A percentile compares a stretch with the other conserved stretches of the same genome.
Conservation (phyloP, 2,113 vertebrate species). For the Numida meleagris region DNA sequence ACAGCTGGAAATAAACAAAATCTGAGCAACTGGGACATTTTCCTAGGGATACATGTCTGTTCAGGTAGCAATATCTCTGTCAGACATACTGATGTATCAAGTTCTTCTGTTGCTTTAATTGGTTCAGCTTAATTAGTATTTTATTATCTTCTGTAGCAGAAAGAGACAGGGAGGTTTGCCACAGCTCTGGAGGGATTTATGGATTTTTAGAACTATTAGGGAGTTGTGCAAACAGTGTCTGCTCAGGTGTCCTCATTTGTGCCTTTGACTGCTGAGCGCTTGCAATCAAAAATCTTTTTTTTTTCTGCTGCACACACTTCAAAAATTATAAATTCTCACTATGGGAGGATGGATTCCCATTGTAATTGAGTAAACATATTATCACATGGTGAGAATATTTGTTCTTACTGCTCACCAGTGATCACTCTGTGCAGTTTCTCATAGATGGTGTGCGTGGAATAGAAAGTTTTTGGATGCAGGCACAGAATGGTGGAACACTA, state of each 20-base stretch:
- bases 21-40: neutral
- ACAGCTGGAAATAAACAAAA: no score
- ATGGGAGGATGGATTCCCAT: neutral
- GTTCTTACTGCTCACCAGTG: neutral
- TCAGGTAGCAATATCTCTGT: neutral
- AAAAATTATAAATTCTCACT: neutral
- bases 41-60: neutral
- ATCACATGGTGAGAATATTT: neutral
- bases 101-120: neutral
- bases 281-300: neutral
- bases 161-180: neutral
- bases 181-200: neutral
- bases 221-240: neutral
- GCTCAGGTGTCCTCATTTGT: neutral
- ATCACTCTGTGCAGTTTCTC: neutral
- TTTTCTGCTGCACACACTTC: neutral
- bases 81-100: fast-evolving
- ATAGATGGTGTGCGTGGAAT: neutral
- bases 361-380: neutral
- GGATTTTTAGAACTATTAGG: constrained; percentile 37
- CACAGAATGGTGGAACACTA: neutral
- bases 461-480: neutral
- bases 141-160: neutral
- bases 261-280: neutral
- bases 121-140: constrained; percentile 11